Percentiles rank a stretch among this genome's conserved stretches.
Evolutionary conservation across 2,888 invertebrate genomes (phyloP).

Genomic region (Muschampia plurimacula): DNA sequence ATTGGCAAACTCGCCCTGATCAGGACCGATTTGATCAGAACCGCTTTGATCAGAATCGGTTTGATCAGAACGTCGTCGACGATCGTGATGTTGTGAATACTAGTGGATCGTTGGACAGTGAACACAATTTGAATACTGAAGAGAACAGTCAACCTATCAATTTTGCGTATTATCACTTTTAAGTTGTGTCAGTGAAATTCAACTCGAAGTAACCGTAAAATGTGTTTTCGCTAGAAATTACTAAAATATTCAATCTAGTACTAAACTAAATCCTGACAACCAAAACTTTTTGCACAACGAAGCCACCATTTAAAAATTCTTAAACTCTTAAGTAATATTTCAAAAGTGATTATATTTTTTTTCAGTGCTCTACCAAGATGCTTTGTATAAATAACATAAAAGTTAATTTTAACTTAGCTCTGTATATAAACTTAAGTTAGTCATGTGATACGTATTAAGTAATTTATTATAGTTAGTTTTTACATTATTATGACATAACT

Average conservation of each 20-base stretch:
- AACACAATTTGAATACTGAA: slow-evolving; percentile 48
- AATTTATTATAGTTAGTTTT: slow-evolving; percentile 76
- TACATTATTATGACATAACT: slow-evolving; percentile 58
- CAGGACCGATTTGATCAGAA: not conserved
- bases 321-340: not conserved
- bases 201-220: not conserved
- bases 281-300: slow-evolving; percentile 26
- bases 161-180: slow-evolving; percentile 81
- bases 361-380: slow-evolving; percentile 43
- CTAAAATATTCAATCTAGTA: slow-evolving; percentile 7
- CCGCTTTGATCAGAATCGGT: not conserved
- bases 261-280: not conserved
- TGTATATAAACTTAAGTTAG: slow-evolving; percentile 66
- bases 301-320: slow-evolving; percentile 1
- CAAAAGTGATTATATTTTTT: not conserved
- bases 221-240: slow-evolving; percentile 10
- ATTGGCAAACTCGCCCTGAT: slow-evolving; percentile 59
- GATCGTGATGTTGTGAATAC: slow-evolving; percentile 53
- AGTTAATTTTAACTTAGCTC: slow-evolving; percentile 36
- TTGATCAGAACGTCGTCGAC: slow-evolving; percentile 35
- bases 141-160: slow-evolving; percentile 70
- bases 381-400: slow-evolving; percentile 49
- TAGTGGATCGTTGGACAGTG: slow-evolving; percentile 35
- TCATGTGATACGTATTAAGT: slow-evolving; percentile 74
- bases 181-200: slow-evolving; percentile 38